Conservation (phyloP, 1,140 invertebrate species). For the Caerostris darwini region DNA sequence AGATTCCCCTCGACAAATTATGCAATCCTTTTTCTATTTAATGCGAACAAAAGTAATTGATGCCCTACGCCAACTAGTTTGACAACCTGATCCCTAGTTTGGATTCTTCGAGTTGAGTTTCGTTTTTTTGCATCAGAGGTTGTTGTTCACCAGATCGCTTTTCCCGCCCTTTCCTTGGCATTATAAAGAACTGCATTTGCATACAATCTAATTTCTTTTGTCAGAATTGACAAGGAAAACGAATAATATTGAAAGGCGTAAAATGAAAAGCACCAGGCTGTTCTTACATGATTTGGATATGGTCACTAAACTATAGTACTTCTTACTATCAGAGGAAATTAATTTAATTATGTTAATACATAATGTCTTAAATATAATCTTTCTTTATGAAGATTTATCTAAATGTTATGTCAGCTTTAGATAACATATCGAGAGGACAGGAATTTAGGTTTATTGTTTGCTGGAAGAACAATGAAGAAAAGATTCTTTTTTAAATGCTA, state of each 20-base stretch:
- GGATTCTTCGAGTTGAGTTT: background rate
- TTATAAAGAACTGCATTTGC: background rate
- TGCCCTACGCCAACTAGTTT: background rate
- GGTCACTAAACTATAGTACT: too few species aligned
- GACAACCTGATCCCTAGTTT: constrained; percentile 15
- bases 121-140: background rate
- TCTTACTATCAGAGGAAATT: too few species aligned
- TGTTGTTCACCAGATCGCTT: background rate
- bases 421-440: too few species aligned
- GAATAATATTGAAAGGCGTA: background rate
- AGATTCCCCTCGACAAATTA: background rate
- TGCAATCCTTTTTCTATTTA: background rate
- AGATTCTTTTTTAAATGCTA: too few species aligned
- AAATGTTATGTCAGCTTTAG: too few species aligned
- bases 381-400: too few species aligned
- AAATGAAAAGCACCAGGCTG: too few species aligned
- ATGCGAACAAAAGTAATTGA: background rate
- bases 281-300: too few species aligned
- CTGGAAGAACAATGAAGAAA: too few species aligned
- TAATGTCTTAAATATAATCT: too few species aligned
- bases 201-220: background rate
- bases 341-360: too few species aligned
- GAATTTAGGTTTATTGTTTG: too few species aligned
- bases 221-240: background rate
- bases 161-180: background rate